Percentiles rank a stretch among this genome's conserved stretches.
Conservation (phyloP, 92 coral and sea anemone species). For the Epizoanthus illoricatus region DNA sequence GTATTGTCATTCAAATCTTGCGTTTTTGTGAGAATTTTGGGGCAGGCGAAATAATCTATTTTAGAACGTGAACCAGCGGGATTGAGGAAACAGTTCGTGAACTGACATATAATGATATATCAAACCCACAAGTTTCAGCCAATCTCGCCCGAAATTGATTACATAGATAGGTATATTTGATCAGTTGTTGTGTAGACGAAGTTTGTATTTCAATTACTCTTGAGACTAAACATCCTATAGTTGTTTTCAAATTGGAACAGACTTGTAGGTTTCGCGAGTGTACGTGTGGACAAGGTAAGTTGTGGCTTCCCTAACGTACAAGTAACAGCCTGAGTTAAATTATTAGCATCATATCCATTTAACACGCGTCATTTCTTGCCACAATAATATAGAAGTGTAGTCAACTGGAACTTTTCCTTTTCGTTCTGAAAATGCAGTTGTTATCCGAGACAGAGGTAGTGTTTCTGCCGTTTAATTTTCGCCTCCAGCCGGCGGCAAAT, state of each 20-base stretch:
- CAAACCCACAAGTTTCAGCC: constrained; percentile 3
- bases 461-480: neutral
- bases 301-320: too few species aligned
- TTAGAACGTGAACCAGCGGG: neutral
- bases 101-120: neutral
- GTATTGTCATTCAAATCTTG: neutral
- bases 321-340: neutral
- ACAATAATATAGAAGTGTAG: neutral
- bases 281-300: neutral
- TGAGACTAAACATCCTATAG: neutral
- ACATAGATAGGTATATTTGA: neutral
- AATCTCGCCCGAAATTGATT: neutral
- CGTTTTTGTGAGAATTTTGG: neutral
- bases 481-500: neutral
- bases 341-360: constrained; percentile 3
- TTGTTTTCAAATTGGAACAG: neutral
- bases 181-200: neutral
- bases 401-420: constrained; percentile 1
- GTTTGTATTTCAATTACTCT: constrained; percentile 8
- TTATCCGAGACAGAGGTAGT: neutral
- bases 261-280: neutral
- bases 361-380: constrained; percentile 25
- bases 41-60: neutral
- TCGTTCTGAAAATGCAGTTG: neutral
- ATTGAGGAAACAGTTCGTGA: constrained; percentile 13